These are phyloP conservation scores for Anabas testudineus DNA, from an alignment of 2,797 vertebrate species.

Conservation along the genomic window DNA sequence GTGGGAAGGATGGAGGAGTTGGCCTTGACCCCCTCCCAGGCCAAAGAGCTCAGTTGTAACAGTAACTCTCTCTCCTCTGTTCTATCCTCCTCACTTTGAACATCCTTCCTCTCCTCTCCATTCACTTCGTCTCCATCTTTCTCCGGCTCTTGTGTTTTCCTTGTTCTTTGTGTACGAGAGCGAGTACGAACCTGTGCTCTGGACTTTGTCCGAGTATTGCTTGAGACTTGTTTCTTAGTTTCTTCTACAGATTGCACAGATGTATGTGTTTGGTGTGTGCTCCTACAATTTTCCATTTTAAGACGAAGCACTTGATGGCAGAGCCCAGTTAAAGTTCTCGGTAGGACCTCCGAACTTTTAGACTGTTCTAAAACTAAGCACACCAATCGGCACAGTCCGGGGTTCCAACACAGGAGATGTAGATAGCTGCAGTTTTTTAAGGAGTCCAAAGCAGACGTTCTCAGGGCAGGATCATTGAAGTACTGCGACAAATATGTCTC, in stretches of 20 bases:
- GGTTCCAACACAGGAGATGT: conserved; percentile 87
- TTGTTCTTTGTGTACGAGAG: conserved; percentile 17
- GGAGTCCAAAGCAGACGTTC: conserved; percentile 66
- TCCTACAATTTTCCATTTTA: conserved; percentile 51
- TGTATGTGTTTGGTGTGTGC: not conserved
- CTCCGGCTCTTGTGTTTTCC: not conserved
- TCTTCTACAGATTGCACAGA: conserved; percentile 15
- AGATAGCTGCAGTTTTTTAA: conserved; percentile 82
- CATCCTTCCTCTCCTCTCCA: not conserved
- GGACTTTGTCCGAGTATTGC: not conserved
- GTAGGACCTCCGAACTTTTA: conserved; percentile 66
- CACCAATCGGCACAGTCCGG: conserved; percentile 85
- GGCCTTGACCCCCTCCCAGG: conserved; percentile 87
- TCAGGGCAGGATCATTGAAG: conserved; percentile 73
- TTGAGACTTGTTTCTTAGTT: not conserved
- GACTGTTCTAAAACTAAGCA: conserved; percentile 84
- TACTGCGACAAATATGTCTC: conserved; percentile 83
- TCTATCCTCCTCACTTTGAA: not conserved
- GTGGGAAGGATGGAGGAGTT: conserved; percentile 73
- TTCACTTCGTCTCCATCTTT: not conserved
- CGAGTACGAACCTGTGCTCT: not conserved
- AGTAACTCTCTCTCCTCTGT: conserved; percentile 63
- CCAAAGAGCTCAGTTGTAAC: conserved; percentile 78
- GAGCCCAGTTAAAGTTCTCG: conserved; percentile 88
- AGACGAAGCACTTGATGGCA: conserved; percentile 82